phyloP scores from a whole-genome alignment of 2,113 vertebrate genomes.

The Isurus oxyrinchus region DNA sequence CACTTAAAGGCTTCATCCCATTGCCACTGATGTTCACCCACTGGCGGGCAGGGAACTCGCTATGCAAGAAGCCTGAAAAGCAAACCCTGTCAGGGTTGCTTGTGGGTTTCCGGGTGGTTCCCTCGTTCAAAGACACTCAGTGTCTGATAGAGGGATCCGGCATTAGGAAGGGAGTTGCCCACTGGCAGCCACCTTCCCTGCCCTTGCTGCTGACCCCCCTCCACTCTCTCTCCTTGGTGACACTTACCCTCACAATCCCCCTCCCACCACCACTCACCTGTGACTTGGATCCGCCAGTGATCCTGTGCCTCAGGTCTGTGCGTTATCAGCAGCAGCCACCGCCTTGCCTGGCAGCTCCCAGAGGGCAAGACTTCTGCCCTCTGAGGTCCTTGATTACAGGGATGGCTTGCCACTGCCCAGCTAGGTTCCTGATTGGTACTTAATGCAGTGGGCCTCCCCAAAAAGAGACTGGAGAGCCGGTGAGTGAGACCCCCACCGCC shows the following conservation, averaged over 20 bases:
- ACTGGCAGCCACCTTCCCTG: neutral
- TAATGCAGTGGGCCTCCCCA: neutral
- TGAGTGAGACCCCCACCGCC: no score
- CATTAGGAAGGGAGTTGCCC: neutral
- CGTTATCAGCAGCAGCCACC: neutral
- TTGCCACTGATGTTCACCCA: neutral
- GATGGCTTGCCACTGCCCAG: neutral
- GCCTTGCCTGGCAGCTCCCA: no score
- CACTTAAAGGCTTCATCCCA: neutral
- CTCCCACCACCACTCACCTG: neutral
- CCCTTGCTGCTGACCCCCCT: neutral
- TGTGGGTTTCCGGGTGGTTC: no score
- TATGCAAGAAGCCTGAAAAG: neutral
- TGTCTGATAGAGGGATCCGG: neutral
- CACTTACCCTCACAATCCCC: neutral
- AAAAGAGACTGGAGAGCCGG: neutral
- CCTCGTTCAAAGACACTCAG: no score
- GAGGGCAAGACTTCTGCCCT: neutral
- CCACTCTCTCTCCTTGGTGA: no score
- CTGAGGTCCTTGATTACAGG: neutral
- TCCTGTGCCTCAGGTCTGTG: neutral
- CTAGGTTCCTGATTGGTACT: neutral
- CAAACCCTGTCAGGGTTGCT: neutral
- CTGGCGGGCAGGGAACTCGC: neutral
- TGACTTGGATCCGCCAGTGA: neutral